Evolutionary conservation across 2,888 invertebrate genomes (phyloP).

Genomic region (Agrotis exclamationis): DNA sequence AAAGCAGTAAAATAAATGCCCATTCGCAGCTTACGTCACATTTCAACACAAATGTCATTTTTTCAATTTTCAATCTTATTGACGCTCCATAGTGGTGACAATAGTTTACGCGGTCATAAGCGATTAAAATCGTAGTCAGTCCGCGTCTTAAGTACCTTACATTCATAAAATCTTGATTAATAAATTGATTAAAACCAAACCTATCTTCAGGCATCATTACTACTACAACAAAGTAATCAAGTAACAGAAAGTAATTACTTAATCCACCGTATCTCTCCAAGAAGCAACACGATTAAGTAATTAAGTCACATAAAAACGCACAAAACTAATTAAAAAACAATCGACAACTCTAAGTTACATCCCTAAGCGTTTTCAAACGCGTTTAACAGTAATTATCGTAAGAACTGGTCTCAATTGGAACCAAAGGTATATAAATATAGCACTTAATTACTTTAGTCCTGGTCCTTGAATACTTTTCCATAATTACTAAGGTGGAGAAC

Average conservation of each 20-base stretch:
- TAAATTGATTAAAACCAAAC: slow-evolving; percentile 10
- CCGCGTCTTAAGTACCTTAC: too few species aligned
- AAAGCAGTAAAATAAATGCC: too few species aligned
- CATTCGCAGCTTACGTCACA: too few species aligned
- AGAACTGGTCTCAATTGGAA: slow-evolving; percentile 72
- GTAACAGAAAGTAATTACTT: slow-evolving; percentile 17
- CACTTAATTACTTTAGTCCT: slow-evolving; percentile 68
- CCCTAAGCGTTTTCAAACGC: slow-evolving; percentile 71
- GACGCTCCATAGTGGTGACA: too few species aligned
- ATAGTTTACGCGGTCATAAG: too few species aligned
- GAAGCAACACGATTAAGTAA: slow-evolving; percentile 46
- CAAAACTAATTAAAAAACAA: slow-evolving; percentile 48
- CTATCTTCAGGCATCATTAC: neutral
- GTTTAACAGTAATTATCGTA: slow-evolving; percentile 77
- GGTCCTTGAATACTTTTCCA: slow-evolving; percentile 65
- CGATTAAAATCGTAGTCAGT: too few species aligned
- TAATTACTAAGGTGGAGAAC: slow-evolving; percentile 62
- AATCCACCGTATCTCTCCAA: slow-evolving; percentile 6
- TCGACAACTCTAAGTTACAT: slow-evolving; percentile 41
- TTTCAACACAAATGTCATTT: too few species aligned
- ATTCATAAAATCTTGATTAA: neutral
- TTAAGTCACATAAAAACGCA: slow-evolving; percentile 37
- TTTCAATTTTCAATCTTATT: too few species aligned
- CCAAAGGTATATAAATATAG: slow-evolving; percentile 57
- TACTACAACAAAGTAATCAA: slow-evolving; percentile 8